Evolutionary conservation across 2,888 invertebrate species (phyloP).

Genomic region (Melinaea menophilus): DNA sequence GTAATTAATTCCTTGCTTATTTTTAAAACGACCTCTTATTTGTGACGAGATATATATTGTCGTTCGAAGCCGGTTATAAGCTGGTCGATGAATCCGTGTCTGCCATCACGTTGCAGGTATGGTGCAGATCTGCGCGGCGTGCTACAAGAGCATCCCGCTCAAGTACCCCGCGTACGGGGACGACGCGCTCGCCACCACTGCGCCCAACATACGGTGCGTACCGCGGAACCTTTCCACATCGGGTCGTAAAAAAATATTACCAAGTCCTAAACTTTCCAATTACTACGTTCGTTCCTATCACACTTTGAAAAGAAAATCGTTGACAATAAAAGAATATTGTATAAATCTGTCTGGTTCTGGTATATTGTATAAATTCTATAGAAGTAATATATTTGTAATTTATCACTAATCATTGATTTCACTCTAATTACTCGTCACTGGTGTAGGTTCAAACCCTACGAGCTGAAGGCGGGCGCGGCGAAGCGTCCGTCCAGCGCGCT

Average conservation of each 20-base stretch:
- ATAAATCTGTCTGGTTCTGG: too few species aligned
- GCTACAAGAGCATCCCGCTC: conserved; percentile 89
- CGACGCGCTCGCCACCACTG: conserved; percentile 71
- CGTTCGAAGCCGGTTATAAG: too few species aligned
- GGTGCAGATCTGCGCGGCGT: conserved; percentile 92
- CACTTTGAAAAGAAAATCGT: too few species aligned
- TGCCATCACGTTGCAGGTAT: conserved; percentile 71
- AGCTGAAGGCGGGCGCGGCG: conserved; percentile 72
- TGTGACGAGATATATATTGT: too few species aligned
- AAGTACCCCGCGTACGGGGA: conserved; percentile 85
- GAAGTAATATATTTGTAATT: too few species aligned
- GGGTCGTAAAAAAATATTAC: conserved; percentile 59
- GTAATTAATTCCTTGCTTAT: too few species aligned
- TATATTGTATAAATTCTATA: too few species aligned
- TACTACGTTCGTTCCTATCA: too few species aligned
- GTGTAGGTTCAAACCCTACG: conserved; percentile 79
- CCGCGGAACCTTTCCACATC: too few species aligned
- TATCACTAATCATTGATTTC: too few species aligned
- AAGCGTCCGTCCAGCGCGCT: conserved; percentile 66
- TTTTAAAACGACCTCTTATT: too few species aligned
- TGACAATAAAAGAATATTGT: too few species aligned
- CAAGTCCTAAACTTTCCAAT: conserved; percentile 24
- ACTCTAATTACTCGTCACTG: conserved; percentile 3
- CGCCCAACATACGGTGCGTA: background rate
- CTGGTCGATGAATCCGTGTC: background rate